Evolutionary conservation across 2,888 invertebrate genomes (phyloP).

Genomic region (Petrophora chlorosata): DNA sequence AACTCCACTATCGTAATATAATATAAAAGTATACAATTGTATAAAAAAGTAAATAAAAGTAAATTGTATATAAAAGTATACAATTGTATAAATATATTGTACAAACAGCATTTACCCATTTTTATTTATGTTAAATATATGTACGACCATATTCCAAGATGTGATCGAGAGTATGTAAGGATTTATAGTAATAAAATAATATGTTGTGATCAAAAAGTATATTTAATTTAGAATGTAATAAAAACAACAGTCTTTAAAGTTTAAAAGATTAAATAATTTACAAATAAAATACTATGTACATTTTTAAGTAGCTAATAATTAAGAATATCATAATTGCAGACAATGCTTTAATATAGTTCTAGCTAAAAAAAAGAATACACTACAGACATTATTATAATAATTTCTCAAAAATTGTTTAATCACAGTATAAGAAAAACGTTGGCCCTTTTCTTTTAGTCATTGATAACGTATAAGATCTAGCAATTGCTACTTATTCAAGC

Average conservation of each 20-base stretch:
- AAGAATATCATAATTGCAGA: slow-evolving; percentile 3
- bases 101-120: background rate
- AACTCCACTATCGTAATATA: slow-evolving; percentile 22
- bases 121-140: background rate
- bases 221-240: slow-evolving; percentile 32
- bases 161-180: too few species aligned
- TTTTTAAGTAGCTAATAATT: slow-evolving; percentile 4
- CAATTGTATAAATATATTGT: slow-evolving; percentile 8
- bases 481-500: too few species aligned
- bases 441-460: too few species aligned
- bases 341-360: too few species aligned
- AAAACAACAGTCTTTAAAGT: slow-evolving; percentile 33
- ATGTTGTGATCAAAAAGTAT: slow-evolving; percentile 37
- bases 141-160: background rate
- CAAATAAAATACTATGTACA: slow-evolving; percentile 26
- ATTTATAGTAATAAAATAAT: slow-evolving; percentile 7
- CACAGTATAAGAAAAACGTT: too few species aligned
- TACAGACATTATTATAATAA: background rate
- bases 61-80: too few species aligned
- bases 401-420: background rate
- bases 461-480: too few species aligned
- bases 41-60: slow-evolving; percentile 15
- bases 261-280: slow-evolving; percentile 27
- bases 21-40: slow-evolving; percentile 7
- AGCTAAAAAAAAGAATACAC: too few species aligned